Base-by-base conservation (phyloP, 2,888 invertebrate genomes). In the Oeneis ivallda region DNA sequence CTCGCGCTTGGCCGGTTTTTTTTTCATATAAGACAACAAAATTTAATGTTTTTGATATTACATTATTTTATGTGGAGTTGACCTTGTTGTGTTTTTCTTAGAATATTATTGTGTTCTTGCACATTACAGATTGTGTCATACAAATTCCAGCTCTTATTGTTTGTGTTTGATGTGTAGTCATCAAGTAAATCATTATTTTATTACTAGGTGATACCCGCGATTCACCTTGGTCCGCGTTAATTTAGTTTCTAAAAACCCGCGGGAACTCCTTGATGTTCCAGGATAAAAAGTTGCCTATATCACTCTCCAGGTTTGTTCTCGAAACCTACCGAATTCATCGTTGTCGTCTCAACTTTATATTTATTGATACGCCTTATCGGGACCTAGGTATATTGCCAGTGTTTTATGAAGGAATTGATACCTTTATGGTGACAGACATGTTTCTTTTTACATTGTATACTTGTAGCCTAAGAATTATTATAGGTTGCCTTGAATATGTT, bases 1-100 rank as follows among this genome's bases (percentile, higher is more conserved):
- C n/a, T n/a, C n/a, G n/a, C n/a, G n/a, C n/a, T n/a, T n/a, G n/a
- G n/a, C n/a, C n/a, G n/a, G n/a, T n/a, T n/a, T n/a, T 26, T 37
- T 37, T 37, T 37, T 37, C 37, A 7, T 37, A 8, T 37, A 37
- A 37, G 1, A 37, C 9, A 37, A 37, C 37, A 9, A 7, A 37
- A 37, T 37, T 37, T 7, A 37, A 8, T 7, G 69, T 73, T 75
- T n/a, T 71, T 58, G 63, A 66, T 67, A 63, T 68, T 67, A 72
- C 76, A 64, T 72, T 80, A 82, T 80, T 78, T 69, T 5, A 26
- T 10, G 32, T 62, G 56, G 43, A 65, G 8, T 39, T 79, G 79
- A 76, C 86, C 86, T 86, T 85, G 84, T 86, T 85, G 84, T 74
- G 75, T 76, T 78, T 70, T 79, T 84, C 86, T 81, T 70, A 81